Evolutionary conservation across 2,888 invertebrate species (phyloP).

Genomic region (Limnephilus lunatus): DNA sequence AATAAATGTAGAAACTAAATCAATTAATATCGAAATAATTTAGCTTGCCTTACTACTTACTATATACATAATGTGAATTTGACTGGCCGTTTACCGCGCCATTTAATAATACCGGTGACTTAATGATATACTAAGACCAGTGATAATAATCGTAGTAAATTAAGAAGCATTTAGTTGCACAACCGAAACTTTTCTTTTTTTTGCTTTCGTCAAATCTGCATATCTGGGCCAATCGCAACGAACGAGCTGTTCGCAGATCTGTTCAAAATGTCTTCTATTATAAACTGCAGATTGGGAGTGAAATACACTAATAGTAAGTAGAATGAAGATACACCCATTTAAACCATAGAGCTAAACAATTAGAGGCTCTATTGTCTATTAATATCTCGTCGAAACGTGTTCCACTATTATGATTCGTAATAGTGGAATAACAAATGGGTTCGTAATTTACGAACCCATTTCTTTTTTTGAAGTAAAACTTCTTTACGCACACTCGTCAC

Average conservation of each 20-base stretch:
- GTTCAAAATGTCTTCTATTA: not conserved
- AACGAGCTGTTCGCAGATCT: not conserved
- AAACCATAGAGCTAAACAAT: no score
- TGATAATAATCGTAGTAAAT: not conserved
- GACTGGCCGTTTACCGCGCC: not conserved
- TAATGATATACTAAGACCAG: not conserved
- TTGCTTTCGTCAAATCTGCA: slow-evolving; percentile 19
- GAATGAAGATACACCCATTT: no score
- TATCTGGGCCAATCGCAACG: slow-evolving; percentile 24
- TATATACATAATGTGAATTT: not conserved
- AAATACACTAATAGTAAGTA: no score
- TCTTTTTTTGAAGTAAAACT: no score
- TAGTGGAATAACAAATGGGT: no score
- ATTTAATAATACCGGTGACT: not conserved
- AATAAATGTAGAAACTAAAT: not conserved
- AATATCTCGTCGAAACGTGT: no score
- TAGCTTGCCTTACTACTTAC: not conserved
- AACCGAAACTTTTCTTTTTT: not conserved
- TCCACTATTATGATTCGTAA: no score
- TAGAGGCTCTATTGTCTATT: no score
- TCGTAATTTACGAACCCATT: no score
- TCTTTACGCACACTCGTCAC: no score
- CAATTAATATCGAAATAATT: not conserved
- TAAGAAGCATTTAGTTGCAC: not conserved
- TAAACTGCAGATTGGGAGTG: not conserved